Percentiles rank a stretch among this genome's conserved stretches.
Conservation (phyloP, 2,113 vertebrate genomes). For the Phalacrocorax carbo region DNA sequence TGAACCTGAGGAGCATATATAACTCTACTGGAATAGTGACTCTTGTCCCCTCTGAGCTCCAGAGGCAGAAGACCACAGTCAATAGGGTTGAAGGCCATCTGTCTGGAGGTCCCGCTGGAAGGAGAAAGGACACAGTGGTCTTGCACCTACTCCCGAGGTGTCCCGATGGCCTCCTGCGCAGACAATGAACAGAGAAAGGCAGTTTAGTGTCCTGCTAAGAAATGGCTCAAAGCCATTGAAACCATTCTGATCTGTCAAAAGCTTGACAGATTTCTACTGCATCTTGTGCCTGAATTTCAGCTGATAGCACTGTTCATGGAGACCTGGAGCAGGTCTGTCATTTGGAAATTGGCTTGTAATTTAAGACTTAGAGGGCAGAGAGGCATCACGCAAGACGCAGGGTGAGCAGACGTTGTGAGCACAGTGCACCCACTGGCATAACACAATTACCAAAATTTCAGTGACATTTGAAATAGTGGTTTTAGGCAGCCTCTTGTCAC, state of each 20-base stretch:
- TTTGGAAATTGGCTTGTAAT: not conserved
- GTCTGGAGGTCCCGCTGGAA: not conserved
- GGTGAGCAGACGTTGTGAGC: not conserved
- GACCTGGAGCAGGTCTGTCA: not conserved
- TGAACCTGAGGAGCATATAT: not conserved
- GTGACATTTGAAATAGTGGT: not conserved
- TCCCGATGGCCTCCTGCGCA: not conserved
- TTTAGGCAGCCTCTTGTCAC: not conserved
- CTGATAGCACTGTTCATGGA: not conserved
- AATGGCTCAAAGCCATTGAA: not conserved
- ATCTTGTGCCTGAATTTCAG: not conserved
- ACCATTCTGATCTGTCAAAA: not conserved
- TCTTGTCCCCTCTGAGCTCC: not conserved
- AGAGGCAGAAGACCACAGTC: not conserved
- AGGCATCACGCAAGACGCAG: not conserved
- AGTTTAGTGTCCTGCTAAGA: not conserved
- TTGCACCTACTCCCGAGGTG: fast-evolving
- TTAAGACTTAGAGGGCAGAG: not conserved
- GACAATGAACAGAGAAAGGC: not conserved
- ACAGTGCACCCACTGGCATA: not conserved
- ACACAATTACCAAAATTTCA: not conserved
- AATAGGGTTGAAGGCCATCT: not conserved
- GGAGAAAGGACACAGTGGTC: not conserved
- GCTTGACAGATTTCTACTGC: not conserved
- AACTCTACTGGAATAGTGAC: not conserved